A percentile compares a stretch with the other conserved stretches of the same genome.
Evolutionary conservation across 2,888 invertebrate genomes (phyloP).

Genomic region (Lepidonotus clava): DNA sequence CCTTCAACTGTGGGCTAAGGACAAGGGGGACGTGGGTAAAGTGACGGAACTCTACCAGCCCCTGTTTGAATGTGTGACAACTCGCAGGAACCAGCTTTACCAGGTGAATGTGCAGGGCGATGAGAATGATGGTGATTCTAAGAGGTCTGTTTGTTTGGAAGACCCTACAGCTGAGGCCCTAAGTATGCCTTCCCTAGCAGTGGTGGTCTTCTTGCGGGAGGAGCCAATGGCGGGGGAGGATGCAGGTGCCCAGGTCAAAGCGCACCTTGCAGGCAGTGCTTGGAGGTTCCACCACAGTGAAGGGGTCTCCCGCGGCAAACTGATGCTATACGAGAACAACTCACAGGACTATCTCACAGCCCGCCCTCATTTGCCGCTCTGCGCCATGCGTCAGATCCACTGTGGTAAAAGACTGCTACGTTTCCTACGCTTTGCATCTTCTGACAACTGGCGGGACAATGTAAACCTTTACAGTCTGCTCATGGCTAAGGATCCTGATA

Average conservation of each 20-base stretch:
- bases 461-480: constrained; percentile 73
- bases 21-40: neutral
- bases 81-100: constrained; percentile 1
- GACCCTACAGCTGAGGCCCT: neutral
- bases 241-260: constrained; percentile 61
- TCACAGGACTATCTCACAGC: constrained; percentile 74
- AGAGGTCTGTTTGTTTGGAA: no score
- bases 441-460: constrained; percentile 72
- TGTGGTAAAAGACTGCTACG: constrained; percentile 75
- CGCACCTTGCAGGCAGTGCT: constrained; percentile 69
- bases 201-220: constrained; percentile 55
- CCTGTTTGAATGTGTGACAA: constrained; percentile 30
- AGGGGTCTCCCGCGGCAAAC: constrained; percentile 66
- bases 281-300: constrained; percentile 77
- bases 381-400: constrained; percentile 75
- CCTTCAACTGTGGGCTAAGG: neutral
- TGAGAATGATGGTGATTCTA: no score
- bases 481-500: constrained; percentile 71
- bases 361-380: constrained; percentile 73
- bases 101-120: neutral
- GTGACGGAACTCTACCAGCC: neutral
- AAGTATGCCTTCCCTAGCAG: constrained; percentile 44
- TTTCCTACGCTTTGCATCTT: constrained; percentile 71
- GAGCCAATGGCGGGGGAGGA: constrained; percentile 31
- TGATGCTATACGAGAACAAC: constrained; percentile 71